phyloP scores from a whole-genome alignment of 1,140 invertebrate genomes.

The Leptinotarsa texana region DNA sequence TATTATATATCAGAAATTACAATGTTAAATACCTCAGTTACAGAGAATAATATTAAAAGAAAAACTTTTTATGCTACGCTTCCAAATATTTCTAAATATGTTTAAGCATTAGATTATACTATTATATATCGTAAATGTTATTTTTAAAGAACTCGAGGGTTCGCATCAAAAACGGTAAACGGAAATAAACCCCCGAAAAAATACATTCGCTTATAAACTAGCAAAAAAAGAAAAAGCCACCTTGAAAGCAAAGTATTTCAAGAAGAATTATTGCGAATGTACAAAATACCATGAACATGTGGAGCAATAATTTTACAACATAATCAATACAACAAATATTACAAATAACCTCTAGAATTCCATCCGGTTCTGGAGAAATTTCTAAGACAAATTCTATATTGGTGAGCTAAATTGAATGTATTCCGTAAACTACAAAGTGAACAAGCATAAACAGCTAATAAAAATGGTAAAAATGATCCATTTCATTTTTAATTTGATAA shows the following conservation, averaged over 20 bases:
- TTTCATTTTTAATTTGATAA: slow-evolving; percentile 35
- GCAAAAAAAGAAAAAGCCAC: slow-evolving; percentile 29
- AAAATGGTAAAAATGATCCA: slow-evolving; percentile 37
- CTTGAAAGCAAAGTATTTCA: slow-evolving; percentile 23
- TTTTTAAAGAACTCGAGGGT: slow-evolving; percentile 18
- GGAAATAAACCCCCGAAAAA: slow-evolving; percentile 28
- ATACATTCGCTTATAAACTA: slow-evolving; percentile 35
- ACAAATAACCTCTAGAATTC: slow-evolving; percentile 11
- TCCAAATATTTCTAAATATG: slow-evolving; percentile 46
- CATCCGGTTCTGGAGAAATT: slow-evolving; percentile 37
- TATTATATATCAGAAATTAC: slow-evolving; percentile 46
- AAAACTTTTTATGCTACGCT: slow-evolving; percentile 37
- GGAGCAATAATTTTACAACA: slow-evolving; percentile 37
- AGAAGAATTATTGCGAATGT: slow-evolving; percentile 23
- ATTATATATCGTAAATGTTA: slow-evolving; percentile 31
- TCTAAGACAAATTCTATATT: slow-evolving; percentile 34
- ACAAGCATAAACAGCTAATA: slow-evolving; percentile 39
- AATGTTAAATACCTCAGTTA: slow-evolving; percentile 45
- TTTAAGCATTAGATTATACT: slow-evolving; percentile 45
- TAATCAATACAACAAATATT: slow-evolving; percentile 30
- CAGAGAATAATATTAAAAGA: slow-evolving; percentile 34
- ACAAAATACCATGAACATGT: slow-evolving; percentile 1
- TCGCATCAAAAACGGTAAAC: not conserved
- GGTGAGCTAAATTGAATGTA: slow-evolving; percentile 43
- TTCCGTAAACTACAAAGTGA: slow-evolving; percentile 36